Conservation (phyloP, 2,888 invertebrate genomes). For the Heliconius charithonia region DNA sequence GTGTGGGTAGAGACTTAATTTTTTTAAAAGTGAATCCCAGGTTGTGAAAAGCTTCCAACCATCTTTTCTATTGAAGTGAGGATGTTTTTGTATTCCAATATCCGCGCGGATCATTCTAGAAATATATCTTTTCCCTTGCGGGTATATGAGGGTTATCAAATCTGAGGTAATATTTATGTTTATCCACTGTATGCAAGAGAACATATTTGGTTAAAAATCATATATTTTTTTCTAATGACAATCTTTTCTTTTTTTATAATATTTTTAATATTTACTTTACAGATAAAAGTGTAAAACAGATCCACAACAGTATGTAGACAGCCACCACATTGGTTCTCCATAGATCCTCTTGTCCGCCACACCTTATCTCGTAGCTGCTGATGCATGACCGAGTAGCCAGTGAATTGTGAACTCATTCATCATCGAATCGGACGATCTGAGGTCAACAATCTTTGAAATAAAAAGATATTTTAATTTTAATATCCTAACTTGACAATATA, state of each 20-base stretch:
- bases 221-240: no score
- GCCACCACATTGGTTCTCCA: neutral
- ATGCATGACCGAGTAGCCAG: slow-evolving; percentile 43
- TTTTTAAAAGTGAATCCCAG: no score
- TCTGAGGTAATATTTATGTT: no score
- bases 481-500: neutral
- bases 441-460: slow-evolving; percentile 2
- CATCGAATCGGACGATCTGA: slow-evolving; percentile 30
- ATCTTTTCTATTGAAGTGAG: no score
- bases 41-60: no score
- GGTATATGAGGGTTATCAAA: no score
- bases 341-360: slow-evolving; percentile 26
- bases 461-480: slow-evolving; percentile 12
- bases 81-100: no score
- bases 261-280: neutral
- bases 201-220: no score
- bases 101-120: no score
- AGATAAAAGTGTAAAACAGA: neutral
- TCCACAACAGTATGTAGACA: neutral
- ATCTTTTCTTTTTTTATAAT: neutral
- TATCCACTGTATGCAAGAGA: no score
- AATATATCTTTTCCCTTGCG: no score
- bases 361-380: slow-evolving; percentile 37
- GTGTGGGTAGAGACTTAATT: no score
- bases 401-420: slow-evolving; percentile 45